Percentiles rank a stretch among this genome's conserved stretches.
Evolutionary conservation across 1,140 invertebrate genomes (phyloP).

Genomic region (Meloidogyne exigua): DNA sequence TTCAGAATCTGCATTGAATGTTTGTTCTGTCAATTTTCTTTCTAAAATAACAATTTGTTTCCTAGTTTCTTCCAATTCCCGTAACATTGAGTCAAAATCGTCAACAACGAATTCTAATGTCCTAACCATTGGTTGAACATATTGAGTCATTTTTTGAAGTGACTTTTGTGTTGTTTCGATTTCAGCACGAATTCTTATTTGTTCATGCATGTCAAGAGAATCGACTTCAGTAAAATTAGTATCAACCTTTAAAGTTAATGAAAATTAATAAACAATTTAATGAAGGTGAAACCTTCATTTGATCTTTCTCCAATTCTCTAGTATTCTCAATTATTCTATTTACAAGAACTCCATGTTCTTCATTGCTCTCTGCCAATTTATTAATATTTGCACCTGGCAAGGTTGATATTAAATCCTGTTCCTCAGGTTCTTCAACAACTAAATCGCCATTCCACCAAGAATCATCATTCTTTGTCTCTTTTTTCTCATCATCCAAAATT

Average conservation of each 20-base stretch:
- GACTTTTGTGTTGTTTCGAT: slow-evolving; percentile 43
- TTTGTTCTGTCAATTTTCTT: slow-evolving; percentile 28
- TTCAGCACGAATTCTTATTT: slow-evolving; percentile 32
- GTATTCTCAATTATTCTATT: slow-evolving; percentile 50
- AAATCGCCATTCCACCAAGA: slow-evolving; percentile 27
- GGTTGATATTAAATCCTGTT: slow-evolving; percentile 29
- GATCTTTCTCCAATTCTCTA: slow-evolving; percentile 43
- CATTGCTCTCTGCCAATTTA: slow-evolving; percentile 25
- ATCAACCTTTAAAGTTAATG: slow-evolving; percentile 5
- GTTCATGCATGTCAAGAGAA: slow-evolving; percentile 33
- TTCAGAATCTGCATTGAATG: slow-evolving; percentile 8
- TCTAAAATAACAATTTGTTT: slow-evolving; percentile 24
- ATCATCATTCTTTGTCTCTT: slow-evolving; percentile 23
- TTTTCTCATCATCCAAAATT: slow-evolving; percentile 34
- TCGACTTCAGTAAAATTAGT: slow-evolving; percentile 25
- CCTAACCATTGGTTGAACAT: slow-evolving; percentile 39
- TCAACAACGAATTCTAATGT: slow-evolving; percentile 49
- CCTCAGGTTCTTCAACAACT: slow-evolving; percentile 50
- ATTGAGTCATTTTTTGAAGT: slow-evolving; percentile 41
- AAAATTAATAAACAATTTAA: neutral
- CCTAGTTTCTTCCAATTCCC: slow-evolving; percentile 47
- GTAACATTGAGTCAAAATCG: slow-evolving; percentile 50
- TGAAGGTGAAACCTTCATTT: slow-evolving; percentile 11
- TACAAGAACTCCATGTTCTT: slow-evolving; percentile 43
- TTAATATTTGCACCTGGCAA: slow-evolving; percentile 27